Percentiles rank a stretch among this genome's conserved stretches.
These are phyloP conservation scores for Anseranas semipalmata DNA, from an alignment of 2,113 vertebrate genomes.

Conservation along the genomic window DNA sequence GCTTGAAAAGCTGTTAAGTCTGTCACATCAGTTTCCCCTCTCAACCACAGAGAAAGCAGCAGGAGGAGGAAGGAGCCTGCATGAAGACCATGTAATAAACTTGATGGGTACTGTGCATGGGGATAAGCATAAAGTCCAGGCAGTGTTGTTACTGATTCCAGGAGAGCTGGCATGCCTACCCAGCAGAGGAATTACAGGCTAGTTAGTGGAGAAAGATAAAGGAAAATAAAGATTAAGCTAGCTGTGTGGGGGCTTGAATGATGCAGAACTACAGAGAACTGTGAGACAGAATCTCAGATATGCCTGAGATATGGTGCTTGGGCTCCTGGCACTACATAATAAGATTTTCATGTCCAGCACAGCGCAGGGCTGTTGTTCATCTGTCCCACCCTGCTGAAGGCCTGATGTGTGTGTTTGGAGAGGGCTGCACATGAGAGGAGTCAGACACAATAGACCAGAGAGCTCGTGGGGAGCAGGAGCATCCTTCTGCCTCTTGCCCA, in stretches of 20 bases:
- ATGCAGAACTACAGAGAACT: background rate
- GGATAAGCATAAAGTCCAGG: background rate
- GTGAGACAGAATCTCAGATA: fast-evolving
- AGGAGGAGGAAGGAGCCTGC: background rate
- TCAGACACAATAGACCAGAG: background rate
- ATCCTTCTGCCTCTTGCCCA: background rate
- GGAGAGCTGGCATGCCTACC: background rate
- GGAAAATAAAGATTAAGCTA: background rate
- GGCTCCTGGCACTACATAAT: background rate
- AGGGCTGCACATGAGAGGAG: background rate
- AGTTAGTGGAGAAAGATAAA: background rate
- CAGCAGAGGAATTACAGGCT: background rate
- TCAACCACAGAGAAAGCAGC: background rate
- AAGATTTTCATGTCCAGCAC: background rate
- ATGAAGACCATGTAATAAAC: background rate
- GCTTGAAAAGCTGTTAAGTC: background rate
- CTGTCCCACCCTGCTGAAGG: fast-evolving
- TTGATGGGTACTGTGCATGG: background rate
- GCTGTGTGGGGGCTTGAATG: background rate
- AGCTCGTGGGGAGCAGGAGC: fast-evolving
- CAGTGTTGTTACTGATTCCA: background rate
- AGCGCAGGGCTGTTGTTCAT: fast-evolving
- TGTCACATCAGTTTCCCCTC: background rate
- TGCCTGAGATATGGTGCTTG: background rate
- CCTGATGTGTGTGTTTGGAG: too few species aligned